Evolutionary conservation across 2,888 invertebrate genomes (phyloP).

Genomic region (Beris chalybata): DNA sequence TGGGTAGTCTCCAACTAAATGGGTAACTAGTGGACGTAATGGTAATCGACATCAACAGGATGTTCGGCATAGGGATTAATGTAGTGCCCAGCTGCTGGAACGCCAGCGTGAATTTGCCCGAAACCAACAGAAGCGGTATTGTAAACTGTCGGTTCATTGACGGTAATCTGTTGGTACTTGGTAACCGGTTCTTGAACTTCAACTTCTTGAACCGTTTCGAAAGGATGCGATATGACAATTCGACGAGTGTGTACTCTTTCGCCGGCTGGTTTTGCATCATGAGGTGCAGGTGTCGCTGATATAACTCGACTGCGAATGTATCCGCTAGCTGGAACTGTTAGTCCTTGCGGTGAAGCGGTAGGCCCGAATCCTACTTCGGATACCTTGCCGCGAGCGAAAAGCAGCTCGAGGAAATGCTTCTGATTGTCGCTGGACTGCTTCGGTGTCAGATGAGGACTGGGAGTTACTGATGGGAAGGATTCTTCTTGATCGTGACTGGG

Average conservation of each 20-base stretch:
- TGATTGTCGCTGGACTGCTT: slow-evolving; percentile 56
- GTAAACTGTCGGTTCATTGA: slow-evolving; percentile 61
- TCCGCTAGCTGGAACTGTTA: neutral
- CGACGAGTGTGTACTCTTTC: slow-evolving; percentile 64
- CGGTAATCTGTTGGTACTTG: slow-evolving; percentile 61
- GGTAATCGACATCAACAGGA: no score
- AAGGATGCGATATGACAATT: slow-evolving; percentile 64
- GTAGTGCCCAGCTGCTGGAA: no score
- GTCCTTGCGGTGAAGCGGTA: neutral
- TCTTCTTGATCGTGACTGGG: slow-evolving; percentile 20
- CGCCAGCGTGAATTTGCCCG: no score
- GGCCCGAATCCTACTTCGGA: slow-evolving; percentile 53
- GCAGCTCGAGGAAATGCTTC: slow-evolving; percentile 58
- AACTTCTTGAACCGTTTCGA: slow-evolving; percentile 64
- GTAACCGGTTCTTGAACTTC: slow-evolving; percentile 64
- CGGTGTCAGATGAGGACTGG: slow-evolving; percentile 43
- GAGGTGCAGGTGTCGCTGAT: slow-evolving; percentile 62
- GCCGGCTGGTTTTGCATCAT: slow-evolving; percentile 57
- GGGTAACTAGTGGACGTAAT: no score
- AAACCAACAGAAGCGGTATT: slow-evolving; percentile 49
- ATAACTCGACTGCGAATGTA: slow-evolving; percentile 59
- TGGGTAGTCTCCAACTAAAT: no score
- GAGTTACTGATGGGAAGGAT: neutral
- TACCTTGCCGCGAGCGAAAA: slow-evolving; percentile 56
- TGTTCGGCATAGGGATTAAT: no score